These are phyloP conservation scores for Numida meleagris DNA, from an alignment of 2,113 vertebrate genomes.

Conservation along the genomic window DNA sequence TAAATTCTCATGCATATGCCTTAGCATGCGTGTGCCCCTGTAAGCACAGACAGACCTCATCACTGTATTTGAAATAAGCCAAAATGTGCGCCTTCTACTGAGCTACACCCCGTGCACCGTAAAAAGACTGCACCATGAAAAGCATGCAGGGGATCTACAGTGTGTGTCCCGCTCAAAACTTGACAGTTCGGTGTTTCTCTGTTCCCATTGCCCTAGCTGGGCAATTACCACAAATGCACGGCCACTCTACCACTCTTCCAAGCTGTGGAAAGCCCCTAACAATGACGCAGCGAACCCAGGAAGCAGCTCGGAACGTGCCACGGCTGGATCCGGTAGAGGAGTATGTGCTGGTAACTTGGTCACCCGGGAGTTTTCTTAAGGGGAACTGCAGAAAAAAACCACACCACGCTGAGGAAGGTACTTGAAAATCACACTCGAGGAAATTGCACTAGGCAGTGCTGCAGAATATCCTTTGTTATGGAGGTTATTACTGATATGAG, in stretches of 20 bases:
- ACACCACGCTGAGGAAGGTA: not conserved
- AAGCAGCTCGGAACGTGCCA: not conserved
- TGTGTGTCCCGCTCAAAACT: not conserved
- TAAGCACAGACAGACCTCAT: not conserved
- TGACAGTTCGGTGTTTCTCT: not conserved
- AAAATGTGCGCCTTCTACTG: not conserved
- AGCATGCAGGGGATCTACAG: not conserved
- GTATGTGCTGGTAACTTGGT: not conserved
- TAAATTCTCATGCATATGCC: not conserved
- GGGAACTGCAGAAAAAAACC: constrained; percentile 39
- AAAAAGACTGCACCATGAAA: no score
- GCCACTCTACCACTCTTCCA: not conserved
- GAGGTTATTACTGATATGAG: fast-evolving
- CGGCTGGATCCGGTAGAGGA: constrained; percentile 25
- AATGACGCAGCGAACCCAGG: constrained; percentile 17
- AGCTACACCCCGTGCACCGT: not conserved
- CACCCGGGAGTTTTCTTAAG: not conserved
- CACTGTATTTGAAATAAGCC: not conserved
- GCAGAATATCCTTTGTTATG: not conserved
- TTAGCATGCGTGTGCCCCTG: not conserved
- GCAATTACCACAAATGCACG: not conserved
- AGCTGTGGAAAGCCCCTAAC: not conserved
- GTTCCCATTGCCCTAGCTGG: not conserved
- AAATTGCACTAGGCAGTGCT: not conserved
- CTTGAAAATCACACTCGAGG: not conserved